Base-by-base conservation (phyloP, 2,888 invertebrate genomes). In the Agelastica alni region DNA sequence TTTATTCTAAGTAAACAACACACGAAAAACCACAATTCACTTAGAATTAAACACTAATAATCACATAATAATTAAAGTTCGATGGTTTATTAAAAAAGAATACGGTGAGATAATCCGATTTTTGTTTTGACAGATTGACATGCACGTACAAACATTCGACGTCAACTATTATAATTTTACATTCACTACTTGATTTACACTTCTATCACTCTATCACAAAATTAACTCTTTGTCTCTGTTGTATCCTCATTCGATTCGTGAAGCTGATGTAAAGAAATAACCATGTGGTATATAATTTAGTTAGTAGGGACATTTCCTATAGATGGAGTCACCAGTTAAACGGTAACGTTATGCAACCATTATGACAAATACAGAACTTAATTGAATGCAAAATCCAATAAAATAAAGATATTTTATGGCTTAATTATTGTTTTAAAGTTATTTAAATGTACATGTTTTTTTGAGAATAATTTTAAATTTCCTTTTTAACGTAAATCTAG, bases 81-180 rank as follows among this genome's bases (percentile, higher is more conserved):
- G 34, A 51, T 37, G 31, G 18, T 44, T 49, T 18, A 43, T 26
- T 31, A 30, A 39, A 45, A 28, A 45, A 22, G 26, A 20, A 7
- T 7, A 17, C 34, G 32, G 20, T 12, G 26, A 42, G 26, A 56
- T 52, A 32, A 37, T 34, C 20, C 51, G 47, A 47, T 37, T 56
- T 60, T 51, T 62, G 54, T 65, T 67, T 66, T 68, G 67, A 68
- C 68, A 68, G 64, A 56, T 63, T 60, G 51, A 60, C 64, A 64
- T 67, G 61, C 63, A 65, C 65, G 59, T 63, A 66, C 65, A 67
- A 68, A 66, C 70, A 69, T 66, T 64, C 64, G 62, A 66, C 66
- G 64, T 69, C 67, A 68, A 70, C 69, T 69, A 64, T 64, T 68
- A 62, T 59, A 54, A 58, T 63, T 64, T 63, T 53, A 56, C 55